These are phyloP conservation scores for Orthosia gothica DNA, from an alignment of 2,888 invertebrate species.

Conservation along the genomic window DNA sequence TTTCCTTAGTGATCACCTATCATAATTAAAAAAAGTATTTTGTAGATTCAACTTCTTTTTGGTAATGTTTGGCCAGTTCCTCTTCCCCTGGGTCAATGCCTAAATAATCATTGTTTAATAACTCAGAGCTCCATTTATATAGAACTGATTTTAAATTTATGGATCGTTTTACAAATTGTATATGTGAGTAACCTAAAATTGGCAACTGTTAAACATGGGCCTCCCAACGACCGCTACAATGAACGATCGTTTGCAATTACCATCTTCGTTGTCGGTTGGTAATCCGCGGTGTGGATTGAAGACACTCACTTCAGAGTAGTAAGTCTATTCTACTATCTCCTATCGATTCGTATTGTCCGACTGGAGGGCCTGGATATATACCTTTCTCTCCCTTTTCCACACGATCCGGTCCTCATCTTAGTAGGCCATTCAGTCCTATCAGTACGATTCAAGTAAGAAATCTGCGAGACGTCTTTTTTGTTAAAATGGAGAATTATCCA, in stretches of 20 bases:
- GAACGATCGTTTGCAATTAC: not conserved
- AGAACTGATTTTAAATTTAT: not conserved
- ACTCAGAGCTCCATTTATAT: not conserved
- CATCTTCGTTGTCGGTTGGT: not conserved
- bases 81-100: not conserved
- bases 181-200: conserved; percentile 2
- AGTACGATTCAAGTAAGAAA: not conserved
- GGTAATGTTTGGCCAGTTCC: not conserved
- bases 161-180: not conserved
- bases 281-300: conserved; percentile 4
- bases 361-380: not conserved
- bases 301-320: not conserved
- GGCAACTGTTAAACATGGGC: conserved; percentile 2
- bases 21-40: too few species aligned
- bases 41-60: not conserved
- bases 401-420: not conserved
- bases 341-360: not conserved
- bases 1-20: not conserved
- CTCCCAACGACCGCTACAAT: conserved; percentile 11
- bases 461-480: not conserved
- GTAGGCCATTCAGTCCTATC: not conserved
- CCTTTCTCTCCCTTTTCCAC: not conserved
- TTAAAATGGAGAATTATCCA: not conserved
- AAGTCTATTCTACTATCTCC: not conserved
- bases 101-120: conserved; percentile 4